Base-by-base conservation (phyloP, 2,113 vertebrate genomes). In the Odocoileus virginianus region DNA sequence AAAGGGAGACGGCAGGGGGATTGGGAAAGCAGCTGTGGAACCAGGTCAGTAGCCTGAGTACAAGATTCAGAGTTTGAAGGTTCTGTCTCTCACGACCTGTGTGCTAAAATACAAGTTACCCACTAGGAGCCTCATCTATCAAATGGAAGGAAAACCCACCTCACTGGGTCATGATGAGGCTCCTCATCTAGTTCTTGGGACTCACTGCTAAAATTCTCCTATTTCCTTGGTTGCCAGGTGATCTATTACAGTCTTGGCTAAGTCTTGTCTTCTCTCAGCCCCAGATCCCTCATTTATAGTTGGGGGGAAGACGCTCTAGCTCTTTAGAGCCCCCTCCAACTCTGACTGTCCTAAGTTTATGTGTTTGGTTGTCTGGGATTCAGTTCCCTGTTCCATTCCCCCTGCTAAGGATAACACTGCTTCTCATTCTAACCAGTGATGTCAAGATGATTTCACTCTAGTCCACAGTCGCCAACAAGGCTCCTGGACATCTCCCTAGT, bases 281-380 rank as follows among this genome's bases (percentile, higher is more conserved):
- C 25, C 67, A 82, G 55, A 67, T 74, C 67, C 30, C 30, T 61
- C 71, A 30, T 78, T 79, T 79, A 19, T 27, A 45, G 30, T 16
- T 30, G 30, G 1, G 61, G 36, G 19, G 0, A 9, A 58, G 19
- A 15, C 0, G 1, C 57, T 25, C 3, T 17, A 47, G 12, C 43
- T 91, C 84, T 60, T 45, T 60, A 17, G 23, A 15, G 78, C 21
- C 43, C 50, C 82, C 89, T 95, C 43, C 67, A 71, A 5, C 60
- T 91, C 86, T 71, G 36, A 36, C 30, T 57, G 54, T n/a, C n/a
- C 58, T 40, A 7, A 79, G 23, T 57, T 45, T 93, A 7, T 55
- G 10, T 79, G 23, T 57, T 61, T 87, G 7, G 28, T 79, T 57
- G n/a, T 28, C 52, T 84, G 87, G 21, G 55, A 43, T 87, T 92